Evolutionary conservation across 2,113 vertebrate genomes (phyloP), one percentile per base, ranked within the genome.

Genomic region (Urocitellus parryii): DNA sequence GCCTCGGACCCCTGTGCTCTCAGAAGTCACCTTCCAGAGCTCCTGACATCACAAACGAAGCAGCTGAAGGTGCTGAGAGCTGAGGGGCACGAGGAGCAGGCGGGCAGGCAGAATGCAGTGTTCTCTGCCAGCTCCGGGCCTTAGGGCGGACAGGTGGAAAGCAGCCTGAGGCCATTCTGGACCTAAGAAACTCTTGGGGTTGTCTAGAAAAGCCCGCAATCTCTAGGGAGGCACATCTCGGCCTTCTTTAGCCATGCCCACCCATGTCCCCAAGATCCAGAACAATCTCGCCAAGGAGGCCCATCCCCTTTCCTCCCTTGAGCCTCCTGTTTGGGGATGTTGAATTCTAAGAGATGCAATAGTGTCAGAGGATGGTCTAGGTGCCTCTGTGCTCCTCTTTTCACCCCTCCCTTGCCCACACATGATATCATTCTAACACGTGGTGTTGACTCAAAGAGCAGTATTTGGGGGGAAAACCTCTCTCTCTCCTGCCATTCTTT

Each of bases 131-230:
- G 51, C 25, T 81, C 58, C 45, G 61, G 70, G 74, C 65, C 81
- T 91, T 72, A 92, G 34, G 34, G n/a, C 39, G 20, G 76, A 51
- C 18, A 13, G 0, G 0, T 67, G 18, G 42, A n/a, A 58, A 97
- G 58, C 48, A 73, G 34, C 17, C 37, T 1, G 0, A 13, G 42
- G 29, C n/a, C 86, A 37, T 56, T 17, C 39, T 0, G 0, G 37
- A 37, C 63, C 91, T 0, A 0, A 11, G 25, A 56, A 51, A 73
- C 34, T 56, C 78, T 8, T n/a, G 10, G n/a, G 29, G 29, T 53
- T 51, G 11, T 82, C 65, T 14, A 24, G 32, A 92, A 80, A 18
- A 70, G 39, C 34, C 63, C 14, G 27, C 20, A 87, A n/a, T 34
- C 65, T 67, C 88, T 11, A 61, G 53, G 53, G 77, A 86, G n/a